phyloP scores from a whole-genome alignment of 1,140 invertebrate genomes.

The Wasmannia auropunctata region DNA sequence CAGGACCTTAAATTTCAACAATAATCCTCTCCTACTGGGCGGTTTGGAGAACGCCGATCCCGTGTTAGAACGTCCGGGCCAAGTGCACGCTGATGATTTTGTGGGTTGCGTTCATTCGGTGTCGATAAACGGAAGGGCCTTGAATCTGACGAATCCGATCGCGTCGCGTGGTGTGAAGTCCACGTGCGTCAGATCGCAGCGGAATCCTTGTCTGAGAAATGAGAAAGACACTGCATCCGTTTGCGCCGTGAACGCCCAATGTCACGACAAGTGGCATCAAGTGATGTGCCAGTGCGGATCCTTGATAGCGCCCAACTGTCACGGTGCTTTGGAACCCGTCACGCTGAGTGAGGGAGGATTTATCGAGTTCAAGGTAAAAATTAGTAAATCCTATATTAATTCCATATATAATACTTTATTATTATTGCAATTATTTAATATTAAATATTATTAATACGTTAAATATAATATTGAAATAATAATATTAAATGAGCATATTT shows the following conservation, averaged over 20 bases:
- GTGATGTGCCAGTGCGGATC: conserved; percentile 89
- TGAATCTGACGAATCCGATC: conserved; percentile 93
- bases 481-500: not conserved
- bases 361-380: conserved; percentile 89
- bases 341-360: conserved; percentile 91
- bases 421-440: not conserved
- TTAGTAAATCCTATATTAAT: not conserved
- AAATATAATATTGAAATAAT: not conserved
- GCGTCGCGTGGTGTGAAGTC: conserved; percentile 89
- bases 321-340: conserved; percentile 91
- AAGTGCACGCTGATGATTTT: conserved; percentile 96
- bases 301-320: conserved; percentile 92
- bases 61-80: conserved; percentile 93
- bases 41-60: conserved; percentile 94
- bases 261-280: conserved; percentile 93
- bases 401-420: not conserved
- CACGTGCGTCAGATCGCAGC: conserved; percentile 90
- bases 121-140: conserved; percentile 92
- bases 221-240: conserved; percentile 82
- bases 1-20: conserved; percentile 97
- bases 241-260: conserved; percentile 90
- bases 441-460: not conserved
- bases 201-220: conserved; percentile 86
- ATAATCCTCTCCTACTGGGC: conserved; percentile 93
- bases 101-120: conserved; percentile 97